These are phyloP conservation scores for Hyposoter dolosus DNA, from an alignment of 2,888 invertebrate species.

Conservation along the genomic window DNA sequence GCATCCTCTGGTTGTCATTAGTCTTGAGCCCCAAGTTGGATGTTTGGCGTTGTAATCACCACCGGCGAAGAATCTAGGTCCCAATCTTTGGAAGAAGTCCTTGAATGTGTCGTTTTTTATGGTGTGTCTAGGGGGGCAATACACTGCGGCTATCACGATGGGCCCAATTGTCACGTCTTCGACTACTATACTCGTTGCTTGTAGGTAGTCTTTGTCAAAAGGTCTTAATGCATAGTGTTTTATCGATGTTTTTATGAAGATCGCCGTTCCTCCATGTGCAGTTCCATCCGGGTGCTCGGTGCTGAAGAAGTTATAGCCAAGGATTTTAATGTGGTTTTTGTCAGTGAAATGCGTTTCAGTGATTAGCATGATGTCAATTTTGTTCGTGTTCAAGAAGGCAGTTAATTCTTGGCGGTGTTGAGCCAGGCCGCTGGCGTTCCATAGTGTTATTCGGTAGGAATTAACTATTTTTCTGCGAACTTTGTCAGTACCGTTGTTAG, in stretches of 20 bases:
- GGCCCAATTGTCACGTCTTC: conserved; percentile 38
- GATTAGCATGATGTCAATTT: conserved; percentile 8
- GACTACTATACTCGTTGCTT: conserved; percentile 65
- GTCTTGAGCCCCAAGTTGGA: conserved; percentile 70
- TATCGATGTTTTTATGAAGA: conserved; percentile 67
- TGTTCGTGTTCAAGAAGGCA: background rate
- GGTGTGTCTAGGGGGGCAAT: conserved; percentile 72
- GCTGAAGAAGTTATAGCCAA: conserved; percentile 12
- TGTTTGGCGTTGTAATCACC: conserved; percentile 71
- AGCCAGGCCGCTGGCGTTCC: conserved; percentile 26
- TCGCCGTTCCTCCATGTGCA: conserved; percentile 64
- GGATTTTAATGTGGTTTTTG: conserved; percentile 2
- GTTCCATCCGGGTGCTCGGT: conserved; percentile 63
- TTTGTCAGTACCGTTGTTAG: conserved; percentile 44
- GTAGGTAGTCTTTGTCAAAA: conserved; percentile 52
- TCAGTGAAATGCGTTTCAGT: conserved; percentile 11
- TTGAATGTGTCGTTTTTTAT: conserved; percentile 67
- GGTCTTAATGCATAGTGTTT: conserved; percentile 56
- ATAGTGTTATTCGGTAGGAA: conserved; percentile 24
- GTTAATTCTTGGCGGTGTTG: conserved; percentile 15
- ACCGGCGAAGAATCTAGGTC: conserved; percentile 63
- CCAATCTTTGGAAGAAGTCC: conserved; percentile 65
- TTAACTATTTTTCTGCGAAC: conserved; percentile 27
- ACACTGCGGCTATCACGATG: conserved; percentile 66
- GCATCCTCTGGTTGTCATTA: conserved; percentile 59